Evolutionary conservation across 1,140 invertebrate genomes (phyloP).

Genomic region (Dendrolimus kikuchii): DNA sequence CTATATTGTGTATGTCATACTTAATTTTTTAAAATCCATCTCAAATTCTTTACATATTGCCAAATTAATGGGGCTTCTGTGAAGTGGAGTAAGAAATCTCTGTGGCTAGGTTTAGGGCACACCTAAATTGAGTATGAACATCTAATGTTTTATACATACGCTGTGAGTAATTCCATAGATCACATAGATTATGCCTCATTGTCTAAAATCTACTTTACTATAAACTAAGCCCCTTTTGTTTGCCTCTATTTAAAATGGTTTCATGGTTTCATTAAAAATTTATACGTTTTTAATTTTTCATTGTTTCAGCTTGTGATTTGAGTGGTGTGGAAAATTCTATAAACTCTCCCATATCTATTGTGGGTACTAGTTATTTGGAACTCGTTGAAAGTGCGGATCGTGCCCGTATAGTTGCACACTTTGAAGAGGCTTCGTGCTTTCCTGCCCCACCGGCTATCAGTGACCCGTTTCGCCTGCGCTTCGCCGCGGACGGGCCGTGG

Average conservation of each 20-base stretch:
- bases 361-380: slow-evolving; percentile 81
- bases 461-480: slow-evolving; percentile 83
- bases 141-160: no score
- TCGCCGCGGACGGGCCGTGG: slow-evolving; percentile 80
- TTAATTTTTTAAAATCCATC: not conserved
- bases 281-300: slow-evolving; percentile 3
- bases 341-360: slow-evolving; percentile 67
- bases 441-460: slow-evolving; percentile 79
- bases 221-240: not conserved
- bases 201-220: not conserved
- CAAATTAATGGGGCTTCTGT: no score
- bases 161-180: slow-evolving; percentile 8
- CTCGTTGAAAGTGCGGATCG: slow-evolving; percentile 85
- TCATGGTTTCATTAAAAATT: no score
- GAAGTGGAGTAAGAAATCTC: no score
- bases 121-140: no score
- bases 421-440: slow-evolving; percentile 80
- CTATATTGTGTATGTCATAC: slow-evolving; percentile 76
- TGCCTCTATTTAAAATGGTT: not conserved
- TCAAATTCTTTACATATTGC: no score
- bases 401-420: slow-evolving; percentile 79
- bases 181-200: slow-evolving; percentile 3
- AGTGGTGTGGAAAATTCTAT: slow-evolving; percentile 53
- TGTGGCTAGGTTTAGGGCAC: no score
- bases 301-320: slow-evolving; percentile 65